Percentiles rank a stretch among this genome's conserved stretches.
These are phyloP conservation scores for Tachuris rubrigastra DNA, from an alignment of 2,113 vertebrate species.

Conservation along the genomic window DNA sequence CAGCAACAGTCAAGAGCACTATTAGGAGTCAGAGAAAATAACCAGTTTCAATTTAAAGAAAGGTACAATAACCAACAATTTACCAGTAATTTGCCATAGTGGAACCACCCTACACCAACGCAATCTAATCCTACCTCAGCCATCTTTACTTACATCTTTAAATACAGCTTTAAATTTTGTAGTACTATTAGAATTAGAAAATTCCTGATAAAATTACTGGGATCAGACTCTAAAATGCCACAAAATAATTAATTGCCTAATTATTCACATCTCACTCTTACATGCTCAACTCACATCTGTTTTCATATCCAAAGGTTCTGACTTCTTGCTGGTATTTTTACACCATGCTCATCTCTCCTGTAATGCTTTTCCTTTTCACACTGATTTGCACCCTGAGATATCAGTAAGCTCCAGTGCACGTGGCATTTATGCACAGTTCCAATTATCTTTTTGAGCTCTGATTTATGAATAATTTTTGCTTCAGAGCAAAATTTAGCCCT, in stretches of 20 bases:
- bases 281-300: not conserved
- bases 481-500: not conserved
- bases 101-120: not conserved
- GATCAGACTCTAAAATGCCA: not conserved
- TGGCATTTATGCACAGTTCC: not conserved
- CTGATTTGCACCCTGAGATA: not conserved
- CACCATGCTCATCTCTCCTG: not conserved
- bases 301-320: not conserved
- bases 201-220: not conserved
- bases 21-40: not conserved
- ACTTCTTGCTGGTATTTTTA: not conserved
- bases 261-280: not conserved
- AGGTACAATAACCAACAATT: not conserved
- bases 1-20: not conserved
- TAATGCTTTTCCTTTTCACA: not conserved
- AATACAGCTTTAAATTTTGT: not conserved
- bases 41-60: not conserved
- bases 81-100: not conserved
- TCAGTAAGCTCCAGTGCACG: not conserved
- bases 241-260: not conserved
- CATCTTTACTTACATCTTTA: not conserved
- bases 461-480: not conserved
- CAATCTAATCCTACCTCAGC: not conserved
- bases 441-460: not conserved
- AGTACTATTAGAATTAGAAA: not conserved